Evolutionary conservation across 2,888 invertebrate species (phyloP).

Genomic region (Pristionchus mayeri): DNA sequence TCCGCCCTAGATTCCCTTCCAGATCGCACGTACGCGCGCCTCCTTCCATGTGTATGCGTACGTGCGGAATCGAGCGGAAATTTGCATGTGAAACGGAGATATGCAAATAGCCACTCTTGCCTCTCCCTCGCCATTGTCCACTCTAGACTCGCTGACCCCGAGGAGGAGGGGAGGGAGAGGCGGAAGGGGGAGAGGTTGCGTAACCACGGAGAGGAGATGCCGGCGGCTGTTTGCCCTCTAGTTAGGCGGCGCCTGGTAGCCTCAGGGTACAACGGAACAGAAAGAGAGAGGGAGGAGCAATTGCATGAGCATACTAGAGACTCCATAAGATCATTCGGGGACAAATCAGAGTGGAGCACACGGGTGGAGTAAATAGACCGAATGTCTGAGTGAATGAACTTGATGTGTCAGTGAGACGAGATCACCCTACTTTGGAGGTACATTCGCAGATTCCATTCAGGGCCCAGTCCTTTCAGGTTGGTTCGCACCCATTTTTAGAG

Average conservation of each 20-base stretch:
- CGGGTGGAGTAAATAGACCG: no score
- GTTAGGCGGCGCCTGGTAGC: no score
- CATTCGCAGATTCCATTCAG: no score
- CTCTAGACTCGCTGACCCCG: neutral
- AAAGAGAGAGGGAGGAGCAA: no score
- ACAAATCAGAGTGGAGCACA: neutral
- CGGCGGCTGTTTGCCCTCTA: neutral
- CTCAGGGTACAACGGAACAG: no score
- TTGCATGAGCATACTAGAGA: no score
- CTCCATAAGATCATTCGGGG: neutral
- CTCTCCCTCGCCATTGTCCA: neutral
- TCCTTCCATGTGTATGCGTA: neutral
- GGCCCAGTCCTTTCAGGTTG: no score
- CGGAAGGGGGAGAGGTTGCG: no score
- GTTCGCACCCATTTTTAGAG: no score
- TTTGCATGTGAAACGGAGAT: conserved; percentile 4
- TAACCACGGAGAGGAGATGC: no score
- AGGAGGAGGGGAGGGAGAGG: neutral
- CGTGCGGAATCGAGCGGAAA: conserved; percentile 26
- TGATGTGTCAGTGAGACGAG: neutral
- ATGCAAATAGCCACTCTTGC: conserved; percentile 6
- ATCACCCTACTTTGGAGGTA: no score
- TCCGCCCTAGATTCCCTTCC: neutral
- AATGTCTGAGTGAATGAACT: neutral
- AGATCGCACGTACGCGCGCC: neutral